A percentile compares a stretch with the other conserved stretches of the same genome.
Evolutionary conservation across 2,888 invertebrate species (phyloP).

Genomic region (Apamea epomidion): DNA sequence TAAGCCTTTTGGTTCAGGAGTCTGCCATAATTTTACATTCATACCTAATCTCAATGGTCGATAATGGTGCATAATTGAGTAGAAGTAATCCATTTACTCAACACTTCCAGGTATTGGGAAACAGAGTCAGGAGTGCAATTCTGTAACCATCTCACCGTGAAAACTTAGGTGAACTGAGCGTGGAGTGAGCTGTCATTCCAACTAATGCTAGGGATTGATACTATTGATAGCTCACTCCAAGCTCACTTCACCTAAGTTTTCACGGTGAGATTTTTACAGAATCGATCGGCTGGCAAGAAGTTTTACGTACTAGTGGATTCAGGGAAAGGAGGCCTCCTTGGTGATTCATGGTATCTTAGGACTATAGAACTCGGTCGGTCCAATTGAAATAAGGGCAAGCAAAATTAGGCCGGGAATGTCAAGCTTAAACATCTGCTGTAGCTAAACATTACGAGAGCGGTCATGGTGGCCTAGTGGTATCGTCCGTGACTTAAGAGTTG

Average conservation of each 20-base stretch:
- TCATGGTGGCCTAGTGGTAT: too few relatives aligned
- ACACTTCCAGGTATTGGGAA: neutral
- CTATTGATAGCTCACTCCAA: too few relatives aligned
- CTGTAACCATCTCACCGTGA: too few relatives aligned
- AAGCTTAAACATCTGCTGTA: neutral
- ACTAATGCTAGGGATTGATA: too few relatives aligned
- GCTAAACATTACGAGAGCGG: too few relatives aligned
- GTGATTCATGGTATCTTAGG: neutral
- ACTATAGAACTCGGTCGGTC: neutral
- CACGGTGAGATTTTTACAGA: too few relatives aligned
- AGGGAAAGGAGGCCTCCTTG: neutral
- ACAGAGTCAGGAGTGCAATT: too few relatives aligned
- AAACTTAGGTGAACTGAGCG: too few relatives aligned
- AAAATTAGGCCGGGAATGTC: neutral
- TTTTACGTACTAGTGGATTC: neutral
- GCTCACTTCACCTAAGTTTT: too few relatives aligned
- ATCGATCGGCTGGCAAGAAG: too few relatives aligned
- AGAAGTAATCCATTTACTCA: neutral
- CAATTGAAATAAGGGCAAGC: neutral
- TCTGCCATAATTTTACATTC: neutral
- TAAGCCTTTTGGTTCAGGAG: neutral
- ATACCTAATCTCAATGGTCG: neutral
- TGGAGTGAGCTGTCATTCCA: too few relatives aligned
- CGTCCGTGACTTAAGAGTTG: too few relatives aligned
- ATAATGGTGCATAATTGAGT: neutral